A percentile compares a stretch with the other conserved stretches of the same genome.
Evolutionary conservation across 2,113 vertebrate genomes (phyloP).

Genomic region (Muntiacus reevesi): DNA sequence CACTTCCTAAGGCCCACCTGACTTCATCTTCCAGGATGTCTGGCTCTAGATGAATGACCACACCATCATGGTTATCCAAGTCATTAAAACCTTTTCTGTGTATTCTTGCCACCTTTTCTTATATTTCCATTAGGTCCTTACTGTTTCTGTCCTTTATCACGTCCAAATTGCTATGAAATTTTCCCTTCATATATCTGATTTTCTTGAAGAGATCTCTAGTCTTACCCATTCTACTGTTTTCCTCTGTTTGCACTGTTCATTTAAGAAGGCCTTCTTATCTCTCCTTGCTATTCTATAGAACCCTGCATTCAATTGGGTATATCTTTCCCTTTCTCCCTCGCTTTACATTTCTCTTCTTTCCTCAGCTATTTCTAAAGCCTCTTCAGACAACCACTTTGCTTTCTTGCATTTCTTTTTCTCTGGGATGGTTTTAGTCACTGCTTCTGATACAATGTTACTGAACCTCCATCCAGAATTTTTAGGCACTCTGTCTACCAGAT

Average conservation of each 20-base stretch:
- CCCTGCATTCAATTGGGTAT: not conserved
- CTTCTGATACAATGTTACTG: accelerated
- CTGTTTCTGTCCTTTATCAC: not conserved
- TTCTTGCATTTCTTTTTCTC: not conserved
- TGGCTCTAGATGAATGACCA: not conserved
- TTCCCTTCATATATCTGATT: not conserved
- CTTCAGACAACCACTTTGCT: not conserved
- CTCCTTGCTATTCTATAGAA: not conserved
- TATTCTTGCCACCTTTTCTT: not conserved
- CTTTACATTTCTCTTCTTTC: not conserved
- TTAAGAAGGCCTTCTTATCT: not conserved
- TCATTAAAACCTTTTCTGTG: not conserved
- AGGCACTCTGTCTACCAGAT: not conserved
- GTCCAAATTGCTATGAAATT: not conserved
- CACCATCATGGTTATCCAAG: not conserved
- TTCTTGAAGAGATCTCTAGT: not conserved
- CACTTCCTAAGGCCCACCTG: not conserved
- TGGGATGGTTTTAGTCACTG: not conserved
- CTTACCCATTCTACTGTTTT: not conserved
- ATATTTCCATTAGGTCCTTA: not conserved
- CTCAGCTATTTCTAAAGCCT: not conserved
- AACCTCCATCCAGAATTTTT: not conserved
- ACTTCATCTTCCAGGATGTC: not conserved
- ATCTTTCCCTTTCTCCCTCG: not conserved
- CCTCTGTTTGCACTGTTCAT: not conserved